phyloP scores from a whole-genome alignment of 1,140 invertebrate genomes.

The Euwallacea similis region DNA sequence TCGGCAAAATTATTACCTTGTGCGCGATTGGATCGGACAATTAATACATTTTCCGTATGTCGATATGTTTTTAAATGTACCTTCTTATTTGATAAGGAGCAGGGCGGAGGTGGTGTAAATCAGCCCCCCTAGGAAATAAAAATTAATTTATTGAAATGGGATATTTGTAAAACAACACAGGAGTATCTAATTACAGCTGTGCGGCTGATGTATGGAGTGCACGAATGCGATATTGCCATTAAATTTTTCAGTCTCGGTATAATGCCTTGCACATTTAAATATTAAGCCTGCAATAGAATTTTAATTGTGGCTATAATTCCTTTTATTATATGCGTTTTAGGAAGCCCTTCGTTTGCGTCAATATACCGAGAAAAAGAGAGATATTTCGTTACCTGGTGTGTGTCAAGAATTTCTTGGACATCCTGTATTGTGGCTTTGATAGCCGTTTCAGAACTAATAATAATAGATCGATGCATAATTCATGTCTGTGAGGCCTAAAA shows the following conservation, averaged over 20 bases:
- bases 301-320: constrained; percentile 9
- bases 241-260: neutral
- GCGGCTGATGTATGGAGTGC: neutral
- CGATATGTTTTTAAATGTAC: neutral
- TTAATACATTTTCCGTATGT: constrained; percentile 9
- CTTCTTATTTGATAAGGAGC: no score
- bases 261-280: neutral
- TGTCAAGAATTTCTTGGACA: neutral
- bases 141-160: neutral
- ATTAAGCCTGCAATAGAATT: constrained; percentile 1
- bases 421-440: neutral
- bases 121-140: neutral
- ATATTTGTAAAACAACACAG: neutral
- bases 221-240: constrained; percentile 10
- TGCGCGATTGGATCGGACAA: constrained; percentile 13
- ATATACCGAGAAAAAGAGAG: neutral
- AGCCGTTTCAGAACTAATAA: neutral
- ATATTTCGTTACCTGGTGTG: constrained; percentile 5
- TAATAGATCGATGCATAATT: neutral
- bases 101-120: no score
- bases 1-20: constrained; percentile 12
- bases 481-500: neutral
- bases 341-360: neutral
- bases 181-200: neutral
- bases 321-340: neutral